Percentiles rank a stretch among this genome's conserved stretches.
Evolutionary conservation across 2,888 invertebrate genomes (phyloP).

Genomic region (Ichneumon xanthorius): DNA sequence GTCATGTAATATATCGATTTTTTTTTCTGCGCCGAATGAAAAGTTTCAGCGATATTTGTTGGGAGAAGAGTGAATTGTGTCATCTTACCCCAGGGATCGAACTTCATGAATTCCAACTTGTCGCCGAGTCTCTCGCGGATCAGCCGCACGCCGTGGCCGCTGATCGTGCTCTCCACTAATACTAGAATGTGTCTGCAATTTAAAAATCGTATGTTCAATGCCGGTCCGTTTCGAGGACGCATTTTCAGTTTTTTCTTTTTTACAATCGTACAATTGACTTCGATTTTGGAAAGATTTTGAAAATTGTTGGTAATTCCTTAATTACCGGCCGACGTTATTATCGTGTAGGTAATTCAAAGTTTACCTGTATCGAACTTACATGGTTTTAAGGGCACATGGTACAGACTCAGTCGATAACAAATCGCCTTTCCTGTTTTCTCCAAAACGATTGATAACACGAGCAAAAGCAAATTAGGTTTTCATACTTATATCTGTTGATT

Average conservation of each 20-base stretch:
- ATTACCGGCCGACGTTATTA: no score
- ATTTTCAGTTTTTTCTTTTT: not conserved
- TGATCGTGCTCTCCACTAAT: conserved; percentile 91
- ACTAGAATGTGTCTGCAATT: conserved; percentile 91
- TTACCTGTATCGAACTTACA: no score
- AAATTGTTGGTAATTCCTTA: no score
- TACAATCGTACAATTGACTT: not conserved
- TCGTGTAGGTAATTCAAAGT: no score
- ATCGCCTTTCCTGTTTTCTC: no score
- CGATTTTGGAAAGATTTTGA: no score
- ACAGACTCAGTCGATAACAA: no score
- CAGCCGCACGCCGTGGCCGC: conserved; percentile 89
- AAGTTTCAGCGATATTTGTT: not conserved
- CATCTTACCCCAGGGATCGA: conserved; percentile 92
- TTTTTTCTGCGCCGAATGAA: not conserved
- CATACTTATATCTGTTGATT: no score
- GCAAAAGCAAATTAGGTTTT: no score
- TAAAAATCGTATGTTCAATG: conserved; percentile 48
- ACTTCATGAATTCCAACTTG: conserved; percentile 91
- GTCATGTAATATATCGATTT: not conserved
- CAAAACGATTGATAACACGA: no score
- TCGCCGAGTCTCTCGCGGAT: conserved; percentile 91
- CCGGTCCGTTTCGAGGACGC: conserved; percentile 26
- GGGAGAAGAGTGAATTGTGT: not conserved
- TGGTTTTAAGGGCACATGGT: no score